A percentile compares a stretch with the other conserved stretches of the same genome.
Conservation (phyloP, 2,888 invertebrate genomes). For the Loripinus fragilis region DNA sequence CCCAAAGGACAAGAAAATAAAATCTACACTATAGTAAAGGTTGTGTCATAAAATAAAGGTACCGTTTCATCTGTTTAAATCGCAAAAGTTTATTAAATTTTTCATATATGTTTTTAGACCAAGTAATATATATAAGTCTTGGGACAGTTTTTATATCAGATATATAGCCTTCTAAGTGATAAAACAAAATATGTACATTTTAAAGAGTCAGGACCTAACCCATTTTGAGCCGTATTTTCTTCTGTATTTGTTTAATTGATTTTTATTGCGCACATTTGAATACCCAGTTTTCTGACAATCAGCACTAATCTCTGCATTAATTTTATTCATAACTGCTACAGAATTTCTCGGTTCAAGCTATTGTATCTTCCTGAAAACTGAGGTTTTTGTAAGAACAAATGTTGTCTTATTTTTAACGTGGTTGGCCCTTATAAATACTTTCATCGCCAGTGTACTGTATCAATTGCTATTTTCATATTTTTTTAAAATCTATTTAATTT, state of each 20-base stretch:
- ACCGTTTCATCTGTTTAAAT: conserved; percentile 17
- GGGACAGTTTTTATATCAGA: conserved; percentile 20
- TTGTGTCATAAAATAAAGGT: conserved; percentile 23
- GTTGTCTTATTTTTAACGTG: background rate
- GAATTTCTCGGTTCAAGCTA: background rate
- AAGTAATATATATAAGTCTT: background rate
- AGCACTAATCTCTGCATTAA: background rate
- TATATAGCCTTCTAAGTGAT: conserved; percentile 20
- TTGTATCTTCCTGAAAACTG: background rate
- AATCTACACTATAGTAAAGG: conserved; percentile 22
- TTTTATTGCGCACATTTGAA: background rate
- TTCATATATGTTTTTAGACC: background rate
- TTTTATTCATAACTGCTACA: background rate
- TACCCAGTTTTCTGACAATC: background rate
- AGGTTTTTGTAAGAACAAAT: background rate
- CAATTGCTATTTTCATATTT: conserved; percentile 1
- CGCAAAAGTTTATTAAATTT: conserved; percentile 18
- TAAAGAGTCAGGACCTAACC: conserved; percentile 15
- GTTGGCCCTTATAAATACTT: background rate
- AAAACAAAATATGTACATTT: background rate
- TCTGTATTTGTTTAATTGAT: background rate
- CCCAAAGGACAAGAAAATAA: no score
- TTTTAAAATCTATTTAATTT: background rate
- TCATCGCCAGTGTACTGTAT: conserved; percentile 9
- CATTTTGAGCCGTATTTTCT: background rate